These are phyloP conservation scores for Melinopterus prodromus DNA, from an alignment of 2,888 invertebrate genomes.

Conservation along the genomic window DNA sequence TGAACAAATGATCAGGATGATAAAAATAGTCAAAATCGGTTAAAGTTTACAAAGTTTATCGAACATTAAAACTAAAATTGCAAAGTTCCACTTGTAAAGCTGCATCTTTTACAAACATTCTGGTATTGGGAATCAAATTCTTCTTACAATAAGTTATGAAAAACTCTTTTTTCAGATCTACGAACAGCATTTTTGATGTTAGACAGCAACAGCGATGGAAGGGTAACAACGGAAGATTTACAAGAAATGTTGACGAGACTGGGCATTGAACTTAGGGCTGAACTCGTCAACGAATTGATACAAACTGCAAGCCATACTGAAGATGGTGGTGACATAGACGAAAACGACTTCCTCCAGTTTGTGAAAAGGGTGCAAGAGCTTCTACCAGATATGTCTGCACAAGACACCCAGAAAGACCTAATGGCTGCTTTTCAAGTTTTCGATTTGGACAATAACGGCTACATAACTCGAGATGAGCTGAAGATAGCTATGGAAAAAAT, in stretches of 20 bases:
- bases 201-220: conserved; percentile 81
- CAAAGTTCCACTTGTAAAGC: no score
- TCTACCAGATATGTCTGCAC: conserved; percentile 68
- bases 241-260: conserved; percentile 82
- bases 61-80: no score
- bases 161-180: no score
- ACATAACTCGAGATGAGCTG: conserved; percentile 83
- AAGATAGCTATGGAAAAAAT: conserved; percentile 84
- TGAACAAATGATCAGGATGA: no score
- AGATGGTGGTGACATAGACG: conserved; percentile 78
- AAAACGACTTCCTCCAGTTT: conserved; percentile 82
- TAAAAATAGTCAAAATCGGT: no score
- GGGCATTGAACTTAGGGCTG: conserved; percentile 78
- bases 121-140: no score
- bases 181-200: conserved; percentile 80
- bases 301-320: conserved; percentile 68
- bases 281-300: conserved; percentile 76
- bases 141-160: no score
- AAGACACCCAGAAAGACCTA: conserved; percentile 78
- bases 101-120: no score
- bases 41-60: no score
- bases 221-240: conserved; percentile 77
- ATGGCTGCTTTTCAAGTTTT: conserved; percentile 90
- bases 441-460: conserved; percentile 90
- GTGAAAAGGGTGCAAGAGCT: conserved; percentile 77